These are phyloP conservation scores for Diabrotica balteata DNA, from an alignment of 2,888 invertebrate species.

Conservation along the genomic window DNA sequence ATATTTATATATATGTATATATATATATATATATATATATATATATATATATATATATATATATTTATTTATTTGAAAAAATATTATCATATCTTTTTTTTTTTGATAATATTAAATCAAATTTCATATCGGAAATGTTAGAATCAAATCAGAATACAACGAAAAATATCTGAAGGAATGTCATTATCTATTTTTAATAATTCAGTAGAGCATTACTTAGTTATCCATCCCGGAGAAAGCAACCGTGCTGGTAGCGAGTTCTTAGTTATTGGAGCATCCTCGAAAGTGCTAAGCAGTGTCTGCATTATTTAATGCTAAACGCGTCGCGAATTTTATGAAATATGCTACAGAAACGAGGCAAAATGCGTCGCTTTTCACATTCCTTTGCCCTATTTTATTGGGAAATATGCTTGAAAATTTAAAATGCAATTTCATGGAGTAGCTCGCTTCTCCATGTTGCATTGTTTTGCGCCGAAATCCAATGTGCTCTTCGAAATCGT, in stretches of 20 bases:
- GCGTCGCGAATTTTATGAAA: conserved; percentile 36
- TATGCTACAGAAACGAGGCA: conserved; percentile 28
- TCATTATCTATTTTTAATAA: conserved; percentile 3
- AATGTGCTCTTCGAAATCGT: not conserved
- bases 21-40: too few species aligned
- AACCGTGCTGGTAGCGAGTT: conserved; percentile 14
- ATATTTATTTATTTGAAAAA: too few species aligned
- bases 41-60: too few species aligned
- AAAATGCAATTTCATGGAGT: conserved; percentile 28
- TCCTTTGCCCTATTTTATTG: conserved; percentile 32
- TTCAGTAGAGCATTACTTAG: conserved; percentile 9
- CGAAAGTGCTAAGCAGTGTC: conserved; percentile 33
- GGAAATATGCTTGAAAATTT: conserved; percentile 31
- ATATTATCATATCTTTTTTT: too few species aligned
- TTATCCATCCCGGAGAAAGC: conserved; percentile 5
- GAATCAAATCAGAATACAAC: not conserved
- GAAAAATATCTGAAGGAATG: not conserved
- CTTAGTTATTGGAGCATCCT: conserved; percentile 27
- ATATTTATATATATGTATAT: too few species aligned
- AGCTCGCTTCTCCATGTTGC: conserved; percentile 3
- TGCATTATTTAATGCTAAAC: conserved; percentile 36
- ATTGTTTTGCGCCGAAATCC: conserved; percentile 12
- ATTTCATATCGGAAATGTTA: not conserved
- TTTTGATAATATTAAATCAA: not conserved
- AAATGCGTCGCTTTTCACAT: conserved; percentile 30